These are phyloP conservation scores for Chiridota heheva DNA, from an alignment of 35 echinoderm and acorn worm genomes.

Conservation along the genomic window DNA sequence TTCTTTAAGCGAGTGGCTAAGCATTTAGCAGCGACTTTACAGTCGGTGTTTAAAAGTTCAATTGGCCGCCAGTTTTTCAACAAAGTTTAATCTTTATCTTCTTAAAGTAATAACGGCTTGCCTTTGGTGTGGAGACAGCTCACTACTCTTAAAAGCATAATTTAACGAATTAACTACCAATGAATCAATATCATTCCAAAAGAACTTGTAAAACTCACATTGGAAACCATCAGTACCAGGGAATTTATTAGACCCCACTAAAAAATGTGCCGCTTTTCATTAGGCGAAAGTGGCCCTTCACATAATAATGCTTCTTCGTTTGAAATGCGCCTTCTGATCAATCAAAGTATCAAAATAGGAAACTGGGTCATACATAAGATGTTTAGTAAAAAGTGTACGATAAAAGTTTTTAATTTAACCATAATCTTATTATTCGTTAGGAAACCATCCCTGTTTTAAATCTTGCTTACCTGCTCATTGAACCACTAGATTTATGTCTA, in stretches of 20 bases:
- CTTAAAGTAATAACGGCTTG: slow-evolving; percentile 2
- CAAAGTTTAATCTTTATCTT: not conserved
- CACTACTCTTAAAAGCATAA: not conserved
- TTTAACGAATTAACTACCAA: not conserved
- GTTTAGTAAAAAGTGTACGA: not conserved
- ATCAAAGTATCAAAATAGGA: not conserved
- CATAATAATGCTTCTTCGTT: not conserved
- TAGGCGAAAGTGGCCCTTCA: not conserved
- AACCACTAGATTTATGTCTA: not conserved
- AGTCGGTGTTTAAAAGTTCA: slow-evolving; percentile 11
- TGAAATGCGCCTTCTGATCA: not conserved
- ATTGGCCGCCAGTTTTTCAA: slow-evolving; percentile 8
- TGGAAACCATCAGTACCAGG: slow-evolving; percentile 27
- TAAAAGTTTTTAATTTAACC: slow-evolving; percentile 3
- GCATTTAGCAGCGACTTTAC: slow-evolving; percentile 29
- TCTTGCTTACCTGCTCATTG: not conserved
- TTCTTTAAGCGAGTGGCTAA: not conserved
- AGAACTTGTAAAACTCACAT: not conserved
- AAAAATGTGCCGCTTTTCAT: not conserved
- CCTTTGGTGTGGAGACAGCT: not conserved
- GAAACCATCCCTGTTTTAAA: not conserved
- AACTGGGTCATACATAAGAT: not conserved
- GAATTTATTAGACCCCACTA: not conserved
- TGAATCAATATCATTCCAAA: not conserved
- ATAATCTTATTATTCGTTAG: not conserved